Evolutionary conservation across 2,113 vertebrate species (phyloP).

Genomic region (Pyxicephalus adspersus): DNA sequence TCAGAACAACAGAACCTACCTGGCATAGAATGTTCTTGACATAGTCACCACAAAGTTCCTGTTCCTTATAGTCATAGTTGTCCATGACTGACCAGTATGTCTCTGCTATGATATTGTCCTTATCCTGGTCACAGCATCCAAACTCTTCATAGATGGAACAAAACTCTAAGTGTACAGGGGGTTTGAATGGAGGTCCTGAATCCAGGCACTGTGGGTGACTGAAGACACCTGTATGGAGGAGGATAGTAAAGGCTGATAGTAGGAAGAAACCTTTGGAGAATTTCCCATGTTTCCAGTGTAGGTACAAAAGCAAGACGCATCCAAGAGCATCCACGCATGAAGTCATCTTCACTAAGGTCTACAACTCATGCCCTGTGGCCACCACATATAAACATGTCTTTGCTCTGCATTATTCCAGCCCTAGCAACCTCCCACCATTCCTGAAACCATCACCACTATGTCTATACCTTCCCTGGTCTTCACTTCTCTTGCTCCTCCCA

Average conservation of each 20-base stretch:
- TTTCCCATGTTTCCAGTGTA: background rate
- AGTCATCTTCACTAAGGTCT: slow-evolving; percentile 1
- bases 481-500: background rate
- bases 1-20: slow-evolving; percentile 67
- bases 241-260: slow-evolving; percentile 24
- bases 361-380: slow-evolving; percentile 65
- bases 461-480: no score
- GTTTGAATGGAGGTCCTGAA: slow-evolving; percentile 79
- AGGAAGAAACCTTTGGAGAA: slow-evolving; percentile 19
- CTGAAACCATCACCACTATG: no score
- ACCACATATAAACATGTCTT: slow-evolving; percentile 20
- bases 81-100: slow-evolving; percentile 79
- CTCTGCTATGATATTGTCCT: slow-evolving; percentile 74
- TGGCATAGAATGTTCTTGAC: slow-evolving; percentile 86
- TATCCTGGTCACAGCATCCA: slow-evolving; percentile 81
- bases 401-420: slow-evolving; percentile 52
- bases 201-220: slow-evolving; percentile 86
- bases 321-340: slow-evolving; percentile 27
- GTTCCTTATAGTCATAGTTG: slow-evolving; percentile 64
- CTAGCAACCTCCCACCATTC: background rate
- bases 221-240: slow-evolving; percentile 53
- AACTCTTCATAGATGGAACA: slow-evolving; percentile 79
- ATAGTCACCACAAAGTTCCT: slow-evolving; percentile 70
- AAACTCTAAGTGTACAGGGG: slow-evolving; percentile 76
- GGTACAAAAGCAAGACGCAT: slow-evolving; percentile 23